A percentile compares a stretch with the other conserved stretches of the same genome.
Conservation (phyloP, 2,888 invertebrate species). For the Aradus depressus region DNA sequence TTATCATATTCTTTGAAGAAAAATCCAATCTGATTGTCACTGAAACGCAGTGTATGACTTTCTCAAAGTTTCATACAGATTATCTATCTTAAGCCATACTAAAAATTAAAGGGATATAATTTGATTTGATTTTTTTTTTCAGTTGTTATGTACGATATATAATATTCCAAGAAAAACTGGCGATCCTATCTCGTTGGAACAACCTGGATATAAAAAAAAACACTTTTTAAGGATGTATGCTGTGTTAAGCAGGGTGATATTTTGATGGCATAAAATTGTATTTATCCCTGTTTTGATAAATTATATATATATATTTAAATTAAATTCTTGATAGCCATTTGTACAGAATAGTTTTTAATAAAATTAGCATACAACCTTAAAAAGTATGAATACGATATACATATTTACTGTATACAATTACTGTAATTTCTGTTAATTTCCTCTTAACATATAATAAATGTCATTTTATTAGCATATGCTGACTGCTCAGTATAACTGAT, state of each 20-base stretch:
- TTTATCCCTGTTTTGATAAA: constrained; percentile 10
- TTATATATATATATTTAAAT: background rate
- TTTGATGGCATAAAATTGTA: constrained; percentile 11
- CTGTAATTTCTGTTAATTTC: constrained; percentile 12
- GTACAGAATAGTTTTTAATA: constrained; percentile 21
- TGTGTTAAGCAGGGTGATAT: constrained; percentile 21
- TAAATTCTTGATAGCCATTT: constrained; percentile 10
- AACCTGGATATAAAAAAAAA: constrained; percentile 12
- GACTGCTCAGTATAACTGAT: no score
- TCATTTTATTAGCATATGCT: constrained; percentile 12
- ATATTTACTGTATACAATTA: constrained; percentile 13
- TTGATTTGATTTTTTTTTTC: no score
- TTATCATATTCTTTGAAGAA: no score
- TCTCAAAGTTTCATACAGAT: no score
- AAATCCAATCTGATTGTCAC: no score
- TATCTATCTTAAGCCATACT: no score
- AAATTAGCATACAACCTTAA: constrained; percentile 18
- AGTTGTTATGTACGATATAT: no score
- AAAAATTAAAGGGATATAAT: no score
- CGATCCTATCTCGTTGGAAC: no score
- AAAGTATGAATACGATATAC: constrained; percentile 15
- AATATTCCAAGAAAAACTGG: no score
- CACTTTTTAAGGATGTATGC: constrained; percentile 24
- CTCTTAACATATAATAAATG: constrained; percentile 16
- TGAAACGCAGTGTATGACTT: no score